Evolutionary conservation across 1,140 invertebrate species (phyloP).

Genomic region (Platorchestia sp.): DNA sequence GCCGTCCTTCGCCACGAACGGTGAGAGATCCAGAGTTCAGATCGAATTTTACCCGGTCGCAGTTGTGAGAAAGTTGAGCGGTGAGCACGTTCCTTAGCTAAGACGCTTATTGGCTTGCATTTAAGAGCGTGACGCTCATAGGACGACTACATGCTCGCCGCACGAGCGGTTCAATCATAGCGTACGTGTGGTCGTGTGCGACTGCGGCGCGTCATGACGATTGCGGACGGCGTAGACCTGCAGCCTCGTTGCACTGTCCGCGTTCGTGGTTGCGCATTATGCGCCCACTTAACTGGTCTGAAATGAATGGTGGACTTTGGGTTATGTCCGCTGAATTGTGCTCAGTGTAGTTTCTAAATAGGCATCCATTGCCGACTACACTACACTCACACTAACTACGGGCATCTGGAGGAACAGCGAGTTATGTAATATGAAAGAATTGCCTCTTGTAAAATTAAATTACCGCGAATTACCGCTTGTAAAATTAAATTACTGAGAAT

Average conservation of each 20-base stretch:
- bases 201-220: background rate
- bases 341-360: background rate
- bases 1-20: background rate
- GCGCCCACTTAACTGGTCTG: background rate
- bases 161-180: background rate
- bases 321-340: background rate
- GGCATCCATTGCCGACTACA: no score
- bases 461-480: no score
- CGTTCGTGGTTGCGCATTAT: no score
- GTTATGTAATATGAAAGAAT: no score
- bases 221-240: background rate
- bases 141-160: background rate
- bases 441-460: no score
- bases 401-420: no score
- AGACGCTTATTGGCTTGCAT: background rate
- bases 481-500: no score
- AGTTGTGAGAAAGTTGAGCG: background rate
- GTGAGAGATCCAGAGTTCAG: background rate
- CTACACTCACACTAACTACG: no score
- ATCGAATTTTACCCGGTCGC: background rate
- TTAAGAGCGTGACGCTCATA: background rate
- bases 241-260: no score
- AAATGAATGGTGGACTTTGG: background rate
- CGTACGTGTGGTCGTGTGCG: background rate
- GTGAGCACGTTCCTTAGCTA: background rate